Evolutionary conservation across 2,797 vertebrate genomes (phyloP).

Genomic region (Calcarius lapponicus): DNA sequence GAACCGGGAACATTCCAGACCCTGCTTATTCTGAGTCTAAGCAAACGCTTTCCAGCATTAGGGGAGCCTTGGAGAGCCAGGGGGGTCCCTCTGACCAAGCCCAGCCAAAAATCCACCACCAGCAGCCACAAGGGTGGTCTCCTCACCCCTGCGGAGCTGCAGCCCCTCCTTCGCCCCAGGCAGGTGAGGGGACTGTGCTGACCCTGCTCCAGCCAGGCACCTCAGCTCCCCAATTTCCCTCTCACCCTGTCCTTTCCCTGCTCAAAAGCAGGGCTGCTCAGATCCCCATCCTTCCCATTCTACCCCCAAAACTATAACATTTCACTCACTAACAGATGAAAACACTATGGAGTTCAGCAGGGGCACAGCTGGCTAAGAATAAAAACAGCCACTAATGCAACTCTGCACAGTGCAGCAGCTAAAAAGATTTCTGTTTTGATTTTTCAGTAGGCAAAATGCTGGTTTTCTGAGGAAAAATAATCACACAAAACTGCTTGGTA

Average conservation of each 20-base stretch:
- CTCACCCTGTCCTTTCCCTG: not conserved
- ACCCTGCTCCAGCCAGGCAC: not conserved
- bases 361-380: not conserved
- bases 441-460: not conserved
- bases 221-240: not conserved
- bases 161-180: not conserved
- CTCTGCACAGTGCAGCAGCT: not conserved
- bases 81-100: not conserved
- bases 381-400: not conserved
- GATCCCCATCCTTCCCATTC: not conserved
- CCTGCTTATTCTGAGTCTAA: not conserved
- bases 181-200: not conserved
- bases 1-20: not conserved
- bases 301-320: not conserved
- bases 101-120: not conserved
- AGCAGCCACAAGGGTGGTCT: not conserved
- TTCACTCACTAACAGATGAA: not conserved
- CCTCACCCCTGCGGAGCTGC: accelerated
- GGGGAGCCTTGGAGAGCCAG: not conserved
- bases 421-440: not conserved
- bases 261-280: not conserved
- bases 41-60: not conserved
- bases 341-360: not conserved
- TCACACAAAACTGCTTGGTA: constrained; percentile 18
- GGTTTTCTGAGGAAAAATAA: not conserved